Percentiles rank a stretch among this genome's conserved stretches.
phyloP scores from a whole-genome alignment of 2,797 vertebrate genomes.

The Microhierax caerulescens region DNA sequence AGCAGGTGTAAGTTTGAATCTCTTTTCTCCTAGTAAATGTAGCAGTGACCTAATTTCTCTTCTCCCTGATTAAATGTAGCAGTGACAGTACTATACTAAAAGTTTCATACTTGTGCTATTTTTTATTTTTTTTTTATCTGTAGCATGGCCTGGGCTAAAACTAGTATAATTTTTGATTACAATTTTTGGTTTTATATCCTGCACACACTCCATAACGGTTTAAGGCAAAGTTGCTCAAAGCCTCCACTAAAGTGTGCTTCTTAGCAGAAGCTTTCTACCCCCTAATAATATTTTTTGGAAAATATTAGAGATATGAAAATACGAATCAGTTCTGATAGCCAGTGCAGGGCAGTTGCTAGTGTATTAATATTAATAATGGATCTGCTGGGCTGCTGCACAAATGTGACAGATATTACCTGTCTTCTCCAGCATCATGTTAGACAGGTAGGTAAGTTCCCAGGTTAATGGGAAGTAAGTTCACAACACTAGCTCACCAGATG shows the following conservation, averaged over 20 bases:
- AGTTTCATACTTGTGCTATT: background rate
- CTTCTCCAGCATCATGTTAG: background rate
- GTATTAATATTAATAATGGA: background rate
- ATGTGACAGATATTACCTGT: background rate
- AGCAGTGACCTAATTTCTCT: background rate
- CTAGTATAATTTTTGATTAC: background rate
- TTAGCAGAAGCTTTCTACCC: background rate
- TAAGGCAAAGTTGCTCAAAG: background rate
- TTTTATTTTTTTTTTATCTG: background rate
- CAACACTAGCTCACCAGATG: rapidly evolving
- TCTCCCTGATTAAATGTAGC: background rate
- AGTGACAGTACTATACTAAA: background rate
- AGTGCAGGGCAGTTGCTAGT: background rate
- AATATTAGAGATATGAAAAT: background rate
- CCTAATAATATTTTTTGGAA: background rate
- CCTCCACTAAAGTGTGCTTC: background rate
- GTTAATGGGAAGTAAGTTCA: rapidly evolving
- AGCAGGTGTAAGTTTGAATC: background rate
- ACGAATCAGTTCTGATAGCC: background rate
- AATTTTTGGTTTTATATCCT: background rate
- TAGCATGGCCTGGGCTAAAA: background rate
- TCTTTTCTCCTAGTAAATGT: background rate
- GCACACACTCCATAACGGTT: background rate
- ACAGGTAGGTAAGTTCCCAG: background rate
- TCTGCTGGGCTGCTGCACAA: background rate